Conservation (phyloP, 2,888 invertebrate species). For the Cynaeus angustus region DNA sequence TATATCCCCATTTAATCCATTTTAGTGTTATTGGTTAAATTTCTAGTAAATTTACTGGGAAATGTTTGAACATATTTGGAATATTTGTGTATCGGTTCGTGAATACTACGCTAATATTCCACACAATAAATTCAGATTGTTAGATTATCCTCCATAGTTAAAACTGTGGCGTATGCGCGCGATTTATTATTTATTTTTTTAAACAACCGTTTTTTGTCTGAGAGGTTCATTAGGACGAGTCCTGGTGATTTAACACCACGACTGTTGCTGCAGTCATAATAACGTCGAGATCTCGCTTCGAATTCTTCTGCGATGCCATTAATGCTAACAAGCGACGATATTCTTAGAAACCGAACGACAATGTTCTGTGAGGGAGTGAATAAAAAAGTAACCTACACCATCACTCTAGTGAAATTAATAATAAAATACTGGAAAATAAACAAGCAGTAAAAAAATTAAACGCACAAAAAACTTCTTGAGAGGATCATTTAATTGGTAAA, state of each 20-base stretch:
- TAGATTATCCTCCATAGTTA: conserved; percentile 23
- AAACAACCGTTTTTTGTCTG: conserved; percentile 14
- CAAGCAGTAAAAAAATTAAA: background rate
- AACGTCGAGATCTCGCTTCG: conserved; percentile 60
- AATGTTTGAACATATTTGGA: conserved; percentile 60
- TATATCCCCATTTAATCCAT: conserved; percentile 68
- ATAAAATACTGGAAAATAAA: background rate
- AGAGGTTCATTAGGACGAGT: conserved; percentile 37
- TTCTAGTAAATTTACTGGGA: conserved; percentile 66
- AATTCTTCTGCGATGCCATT: conserved; percentile 52
- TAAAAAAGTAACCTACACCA: conserved; percentile 9
- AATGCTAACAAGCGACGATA: conserved; percentile 56
- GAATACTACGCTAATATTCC: conserved; percentile 16
- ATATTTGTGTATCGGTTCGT: conserved; percentile 57
- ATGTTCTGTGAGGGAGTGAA: conserved; percentile 15
- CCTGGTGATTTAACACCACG: conserved; percentile 61
- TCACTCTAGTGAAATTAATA: background rate
- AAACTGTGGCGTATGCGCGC: conserved; percentile 1
- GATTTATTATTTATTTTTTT: background rate
- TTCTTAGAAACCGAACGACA: conserved; percentile 50
- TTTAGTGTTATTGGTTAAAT: conserved; percentile 69
- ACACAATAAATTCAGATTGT: conserved; percentile 26
- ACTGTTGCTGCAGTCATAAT: conserved; percentile 63
- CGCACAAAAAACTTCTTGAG: conserved; percentile 48
- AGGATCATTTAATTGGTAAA: conserved; percentile 53